A percentile compares a stretch with the other conserved stretches of the same genome.
These are phyloP conservation scores for Porites lutea DNA, from an alignment of 64 coral and sea anemone genomes.

Conservation along the genomic window DNA sequence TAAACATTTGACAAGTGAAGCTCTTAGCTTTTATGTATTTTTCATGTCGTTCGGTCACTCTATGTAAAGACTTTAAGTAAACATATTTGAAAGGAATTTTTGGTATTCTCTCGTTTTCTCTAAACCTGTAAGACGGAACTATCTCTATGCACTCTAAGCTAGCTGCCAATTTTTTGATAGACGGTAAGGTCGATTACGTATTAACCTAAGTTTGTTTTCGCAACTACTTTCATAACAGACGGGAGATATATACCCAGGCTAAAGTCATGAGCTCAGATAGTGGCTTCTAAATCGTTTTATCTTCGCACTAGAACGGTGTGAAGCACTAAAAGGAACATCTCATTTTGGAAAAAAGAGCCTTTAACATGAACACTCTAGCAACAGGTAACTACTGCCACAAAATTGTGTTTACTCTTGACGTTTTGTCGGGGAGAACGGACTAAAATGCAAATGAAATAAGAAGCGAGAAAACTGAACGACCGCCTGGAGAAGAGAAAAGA, in stretches of 20 bases:
- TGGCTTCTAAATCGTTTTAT: not conserved
- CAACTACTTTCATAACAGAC: not conserved
- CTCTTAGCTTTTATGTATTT: constrained; percentile 37
- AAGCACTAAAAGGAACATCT: not conserved
- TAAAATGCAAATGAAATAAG: constrained; percentile 15
- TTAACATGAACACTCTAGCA: not conserved
- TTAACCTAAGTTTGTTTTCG: constrained; percentile 1
- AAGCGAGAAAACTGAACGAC: not conserved
- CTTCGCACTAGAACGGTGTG: not conserved
- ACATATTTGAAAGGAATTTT: constrained; percentile 35
- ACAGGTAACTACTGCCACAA: no score
- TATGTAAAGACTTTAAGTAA: constrained; percentile 19
- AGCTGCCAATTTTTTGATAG: not conserved
- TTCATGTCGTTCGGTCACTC: not conserved
- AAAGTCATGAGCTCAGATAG: not conserved
- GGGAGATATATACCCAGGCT: not conserved
- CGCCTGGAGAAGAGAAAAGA: constrained; percentile 11
- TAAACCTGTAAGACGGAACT: not conserved
- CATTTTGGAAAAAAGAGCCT: not conserved
- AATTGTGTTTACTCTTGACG: not conserved
- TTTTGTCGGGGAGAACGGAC: not conserved
- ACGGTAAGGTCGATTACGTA: not conserved
- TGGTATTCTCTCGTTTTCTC: constrained; percentile 2
- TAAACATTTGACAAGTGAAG: constrained; percentile 21
- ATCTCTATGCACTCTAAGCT: not conserved